phyloP scores from a whole-genome alignment of 1,140 invertebrate genomes.

The Drosophila carrolli region DNA sequence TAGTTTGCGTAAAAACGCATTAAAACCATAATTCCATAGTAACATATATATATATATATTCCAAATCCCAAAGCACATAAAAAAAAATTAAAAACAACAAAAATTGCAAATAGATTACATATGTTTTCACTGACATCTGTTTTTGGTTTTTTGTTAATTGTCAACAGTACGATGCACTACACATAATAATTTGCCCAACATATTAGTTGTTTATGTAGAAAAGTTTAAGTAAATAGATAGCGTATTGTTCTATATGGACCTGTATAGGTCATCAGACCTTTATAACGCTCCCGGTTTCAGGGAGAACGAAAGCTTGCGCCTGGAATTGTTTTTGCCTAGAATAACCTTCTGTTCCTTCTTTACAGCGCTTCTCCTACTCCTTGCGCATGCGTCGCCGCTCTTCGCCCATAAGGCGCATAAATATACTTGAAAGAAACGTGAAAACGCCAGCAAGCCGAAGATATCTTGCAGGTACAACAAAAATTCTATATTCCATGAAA shows the following conservation, averaged over 20 bases:
- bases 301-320: constrained; percentile 96
- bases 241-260: constrained; percentile 70
- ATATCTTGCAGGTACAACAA: too few relatives aligned
- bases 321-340: constrained; percentile 97
- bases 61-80: too few relatives aligned
- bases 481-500: too few relatives aligned
- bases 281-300: too few relatives aligned
- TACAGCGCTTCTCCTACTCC: constrained; percentile 94
- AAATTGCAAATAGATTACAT: constrained; percentile 57
- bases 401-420: too few relatives aligned
- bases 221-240: constrained; percentile 61
- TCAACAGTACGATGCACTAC: constrained; percentile 66
- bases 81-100: constrained; percentile 28
- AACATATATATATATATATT: too few relatives aligned
- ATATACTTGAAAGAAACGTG: too few relatives aligned
- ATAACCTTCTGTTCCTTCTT: constrained; percentile 99
- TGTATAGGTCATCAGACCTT: constrained; percentile 12
- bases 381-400: constrained; percentile 93
- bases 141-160: constrained; percentile 28
- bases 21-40: too few relatives aligned
- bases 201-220: constrained; percentile 57
- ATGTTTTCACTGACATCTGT: constrained; percentile 37
- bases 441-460: too few relatives aligned
- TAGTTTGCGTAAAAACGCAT: too few relatives aligned
- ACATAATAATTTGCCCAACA: constrained; percentile 58